phyloP scores from a whole-genome alignment of 2,888 invertebrate species.

The Chaitophorus viminalis region DNA sequence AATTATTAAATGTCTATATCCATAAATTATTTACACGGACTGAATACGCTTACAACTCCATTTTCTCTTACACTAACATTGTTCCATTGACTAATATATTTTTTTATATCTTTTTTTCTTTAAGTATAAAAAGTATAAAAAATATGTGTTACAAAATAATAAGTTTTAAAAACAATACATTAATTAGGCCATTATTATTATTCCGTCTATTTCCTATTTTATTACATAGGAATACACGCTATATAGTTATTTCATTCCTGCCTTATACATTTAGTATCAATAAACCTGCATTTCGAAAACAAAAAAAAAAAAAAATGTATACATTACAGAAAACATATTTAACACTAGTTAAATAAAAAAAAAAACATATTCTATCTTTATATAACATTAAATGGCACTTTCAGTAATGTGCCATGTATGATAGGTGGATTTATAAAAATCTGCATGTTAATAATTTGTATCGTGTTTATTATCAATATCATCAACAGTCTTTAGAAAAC shows the following conservation, averaged over 20 bases:
- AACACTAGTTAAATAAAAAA: constrained; percentile 52
- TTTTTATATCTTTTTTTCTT: constrained; percentile 49
- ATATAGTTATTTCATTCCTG: constrained; percentile 45
- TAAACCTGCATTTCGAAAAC: constrained; percentile 59
- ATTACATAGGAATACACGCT: constrained; percentile 44
- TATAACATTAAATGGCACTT: constrained; percentile 58
- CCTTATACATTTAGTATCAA: constrained; percentile 53
- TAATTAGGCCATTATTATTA: constrained; percentile 46
- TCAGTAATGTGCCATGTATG: constrained; percentile 38
- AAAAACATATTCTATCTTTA: constrained; percentile 47
- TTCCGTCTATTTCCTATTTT: constrained; percentile 25
- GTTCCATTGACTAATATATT: constrained; percentile 60
- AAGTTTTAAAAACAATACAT: constrained; percentile 57
- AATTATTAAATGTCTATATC: constrained; percentile 37
- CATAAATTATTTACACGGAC: constrained; percentile 56
- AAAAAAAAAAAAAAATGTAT: constrained; percentile 50
- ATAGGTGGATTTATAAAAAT: constrained; percentile 48
- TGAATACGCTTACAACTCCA: constrained; percentile 29
- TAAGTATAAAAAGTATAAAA: constrained; percentile 62
- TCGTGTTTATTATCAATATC: constrained; percentile 59
- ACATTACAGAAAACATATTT: constrained; percentile 54
- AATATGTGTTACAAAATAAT: constrained; percentile 59
- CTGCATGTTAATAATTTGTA: constrained; percentile 51
- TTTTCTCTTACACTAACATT: constrained; percentile 55
- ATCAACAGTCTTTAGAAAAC: constrained; percentile 61